Evolutionary conservation across 1,140 invertebrate species (phyloP).

Genomic region (Zaprionus kolodkinae): DNA sequence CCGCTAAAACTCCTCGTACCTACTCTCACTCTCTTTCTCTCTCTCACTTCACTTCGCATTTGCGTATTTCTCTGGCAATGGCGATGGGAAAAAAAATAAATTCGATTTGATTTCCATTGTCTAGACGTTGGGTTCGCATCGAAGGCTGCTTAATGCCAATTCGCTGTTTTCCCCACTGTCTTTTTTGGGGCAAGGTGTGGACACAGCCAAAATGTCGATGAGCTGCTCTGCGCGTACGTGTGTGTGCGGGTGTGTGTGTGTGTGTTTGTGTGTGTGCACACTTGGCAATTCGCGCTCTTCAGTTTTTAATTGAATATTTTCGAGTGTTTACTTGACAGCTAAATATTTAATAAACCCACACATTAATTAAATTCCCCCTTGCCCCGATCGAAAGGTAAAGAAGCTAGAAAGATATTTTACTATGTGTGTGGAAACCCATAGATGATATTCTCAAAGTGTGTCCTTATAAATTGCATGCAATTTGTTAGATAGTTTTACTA

Average conservation of each 20-base stretch:
- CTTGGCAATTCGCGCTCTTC: constrained; percentile 37
- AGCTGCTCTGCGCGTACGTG: neutral
- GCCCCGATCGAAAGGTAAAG: constrained; percentile 4
- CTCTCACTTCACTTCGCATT: constrained; percentile 57
- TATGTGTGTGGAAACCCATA: neutral
- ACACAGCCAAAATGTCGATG: constrained; percentile 16
- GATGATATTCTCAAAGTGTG: neutral
- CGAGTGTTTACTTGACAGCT: constrained; percentile 74
- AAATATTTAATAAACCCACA: constrained; percentile 74
- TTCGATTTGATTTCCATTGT: constrained; percentile 82
- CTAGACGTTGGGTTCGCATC: constrained; percentile 69
- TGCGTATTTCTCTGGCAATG: constrained; percentile 24
- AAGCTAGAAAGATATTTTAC: neutral
- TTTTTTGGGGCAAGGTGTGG: constrained; percentile 57
- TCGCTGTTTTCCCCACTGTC: constrained; percentile 59
- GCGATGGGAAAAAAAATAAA: constrained; percentile 61
- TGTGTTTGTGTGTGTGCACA: constrained; percentile 23
- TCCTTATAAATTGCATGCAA: neutral
- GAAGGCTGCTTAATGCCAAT: constrained; percentile 73
- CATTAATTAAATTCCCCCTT: constrained; percentile 58
- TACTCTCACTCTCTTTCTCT: neutral
- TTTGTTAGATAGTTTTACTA: neutral
- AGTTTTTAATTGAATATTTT: constrained; percentile 82
- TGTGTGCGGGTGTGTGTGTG: constrained; percentile 8
- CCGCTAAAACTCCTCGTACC: constrained; percentile 8